Percentiles rank a stretch among this genome's conserved stretches.
These are phyloP conservation scores for Drosophila antonietae DNA, from an alignment of 2,888 invertebrate genomes.

Conservation along the genomic window DNA sequence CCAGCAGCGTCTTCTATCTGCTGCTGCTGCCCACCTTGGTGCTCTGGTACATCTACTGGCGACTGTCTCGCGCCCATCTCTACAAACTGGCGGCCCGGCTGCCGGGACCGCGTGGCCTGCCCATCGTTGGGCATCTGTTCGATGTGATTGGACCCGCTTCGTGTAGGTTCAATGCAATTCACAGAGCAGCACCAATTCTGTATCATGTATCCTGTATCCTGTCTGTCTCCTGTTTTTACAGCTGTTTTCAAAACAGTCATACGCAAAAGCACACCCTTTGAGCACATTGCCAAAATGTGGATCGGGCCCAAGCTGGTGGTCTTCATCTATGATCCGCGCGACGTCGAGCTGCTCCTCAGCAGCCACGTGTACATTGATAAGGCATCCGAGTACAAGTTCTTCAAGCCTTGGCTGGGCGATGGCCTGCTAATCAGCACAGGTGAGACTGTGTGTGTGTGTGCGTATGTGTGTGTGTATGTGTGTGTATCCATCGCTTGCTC, in stretches of 20 bases:
- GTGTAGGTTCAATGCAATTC: conserved; percentile 85
- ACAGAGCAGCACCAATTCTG: not conserved
- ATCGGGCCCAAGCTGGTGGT: conserved; percentile 90
- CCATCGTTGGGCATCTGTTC: conserved; percentile 90
- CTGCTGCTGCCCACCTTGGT: conserved; percentile 89
- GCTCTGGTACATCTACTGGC: conserved; percentile 91
- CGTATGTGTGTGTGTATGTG: too few species aligned
- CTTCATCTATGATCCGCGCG: conserved; percentile 91
- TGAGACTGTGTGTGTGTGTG: conserved; percentile 61
- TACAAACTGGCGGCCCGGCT: conserved; percentile 90
- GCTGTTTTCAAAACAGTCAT: conserved; percentile 89
- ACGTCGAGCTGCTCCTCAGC: conserved; percentile 91
- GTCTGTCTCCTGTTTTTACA: conserved; percentile 79
- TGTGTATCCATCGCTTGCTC: not conserved
- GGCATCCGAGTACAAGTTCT: conserved; percentile 91
- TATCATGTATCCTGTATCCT: conserved; percentile 13
- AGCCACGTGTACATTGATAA: conserved; percentile 93
- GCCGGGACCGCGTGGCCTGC: conserved; percentile 90
- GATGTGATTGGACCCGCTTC: conserved; percentile 90
- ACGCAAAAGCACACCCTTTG: conserved; percentile 85
- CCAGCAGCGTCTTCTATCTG: conserved; percentile 89
- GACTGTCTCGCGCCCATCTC: conserved; percentile 89
- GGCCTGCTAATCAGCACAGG: conserved; percentile 93
- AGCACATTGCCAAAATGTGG: conserved; percentile 89
- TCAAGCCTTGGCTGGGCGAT: conserved; percentile 93